phyloP scores from a whole-genome alignment of 2,113 vertebrate genomes.

The Fregata magnificens region DNA sequence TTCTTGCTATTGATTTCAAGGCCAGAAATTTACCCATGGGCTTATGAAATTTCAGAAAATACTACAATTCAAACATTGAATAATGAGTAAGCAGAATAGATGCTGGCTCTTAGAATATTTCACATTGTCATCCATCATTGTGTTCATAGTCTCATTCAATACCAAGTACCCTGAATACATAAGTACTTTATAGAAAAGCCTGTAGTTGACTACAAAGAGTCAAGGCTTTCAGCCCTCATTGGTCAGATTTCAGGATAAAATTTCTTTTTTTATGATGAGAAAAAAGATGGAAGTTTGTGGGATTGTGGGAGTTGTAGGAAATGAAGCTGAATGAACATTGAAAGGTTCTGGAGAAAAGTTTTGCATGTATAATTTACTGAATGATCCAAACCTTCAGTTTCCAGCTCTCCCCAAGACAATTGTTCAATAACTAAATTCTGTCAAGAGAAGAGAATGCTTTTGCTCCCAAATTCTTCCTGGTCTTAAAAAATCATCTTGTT shows the following conservation, averaged over 20 bases:
- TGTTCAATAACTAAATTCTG: background rate
- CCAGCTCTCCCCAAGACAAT: background rate
- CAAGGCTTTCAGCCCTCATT: background rate
- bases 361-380: background rate
- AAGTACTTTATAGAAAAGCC: background rate
- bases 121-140: background rate
- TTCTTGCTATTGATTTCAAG: background rate
- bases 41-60: background rate
- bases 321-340: background rate
- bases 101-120: background rate
- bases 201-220: background rate
- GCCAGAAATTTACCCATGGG: background rate
- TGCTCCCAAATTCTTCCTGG: background rate
- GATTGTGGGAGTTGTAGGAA: background rate
- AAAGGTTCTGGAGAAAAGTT: background rate
- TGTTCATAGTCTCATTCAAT: background rate
- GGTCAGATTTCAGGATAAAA: background rate
- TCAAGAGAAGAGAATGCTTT: background rate
- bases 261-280: background rate
- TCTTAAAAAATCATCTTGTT: background rate
- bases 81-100: background rate
- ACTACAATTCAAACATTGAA: background rate
- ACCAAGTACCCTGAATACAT: background rate
- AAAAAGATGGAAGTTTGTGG: background rate
- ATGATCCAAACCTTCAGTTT: background rate